These are phyloP conservation scores for Teinopalpus imperialis DNA, from an alignment of 2,888 invertebrate genomes.

Conservation along the genomic window DNA sequence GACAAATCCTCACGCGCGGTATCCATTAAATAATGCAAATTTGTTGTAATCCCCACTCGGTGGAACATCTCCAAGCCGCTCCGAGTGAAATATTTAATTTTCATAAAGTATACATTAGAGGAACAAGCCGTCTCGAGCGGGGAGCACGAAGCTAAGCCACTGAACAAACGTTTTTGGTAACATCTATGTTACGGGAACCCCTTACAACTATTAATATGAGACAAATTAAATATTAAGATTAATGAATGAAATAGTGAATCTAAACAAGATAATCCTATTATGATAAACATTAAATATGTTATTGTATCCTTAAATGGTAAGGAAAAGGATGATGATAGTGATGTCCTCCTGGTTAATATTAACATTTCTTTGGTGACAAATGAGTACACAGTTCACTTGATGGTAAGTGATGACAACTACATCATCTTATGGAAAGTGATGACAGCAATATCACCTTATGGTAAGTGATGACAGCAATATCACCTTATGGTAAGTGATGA, in stretches of 20 bases:
- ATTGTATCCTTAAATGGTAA: no score
- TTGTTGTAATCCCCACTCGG: slow-evolving; percentile 75
- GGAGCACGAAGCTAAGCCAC: slow-evolving; percentile 33
- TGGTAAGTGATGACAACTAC: no score
- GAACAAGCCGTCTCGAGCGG: slow-evolving; percentile 47
- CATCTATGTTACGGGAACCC: slow-evolving; percentile 26
- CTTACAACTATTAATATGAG: slow-evolving; percentile 24
- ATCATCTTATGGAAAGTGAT: no score
- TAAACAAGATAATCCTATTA: slow-evolving; percentile 3
- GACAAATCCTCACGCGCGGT: slow-evolving; percentile 76
- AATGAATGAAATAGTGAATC: slow-evolving; percentile 15
- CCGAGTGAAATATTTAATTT: slow-evolving; percentile 80
- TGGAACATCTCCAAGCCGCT: slow-evolving; percentile 52
- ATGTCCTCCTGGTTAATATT: no score
- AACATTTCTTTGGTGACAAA: no score
- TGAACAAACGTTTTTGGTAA: slow-evolving; percentile 34
- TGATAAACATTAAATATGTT: not conserved
- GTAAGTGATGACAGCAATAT: no score
- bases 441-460: no score
- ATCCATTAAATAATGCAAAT: slow-evolving; percentile 81
- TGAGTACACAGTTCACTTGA: no score
- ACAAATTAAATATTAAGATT: slow-evolving; percentile 25
- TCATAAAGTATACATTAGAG: slow-evolving; percentile 78
- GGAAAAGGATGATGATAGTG: no score
- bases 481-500: no score